Percentiles rank a stretch among this genome's conserved stretches.
These are phyloP conservation scores for Sialis fuliginosa DNA, from an alignment of 2,888 invertebrate species.

Conservation along the genomic window DNA sequence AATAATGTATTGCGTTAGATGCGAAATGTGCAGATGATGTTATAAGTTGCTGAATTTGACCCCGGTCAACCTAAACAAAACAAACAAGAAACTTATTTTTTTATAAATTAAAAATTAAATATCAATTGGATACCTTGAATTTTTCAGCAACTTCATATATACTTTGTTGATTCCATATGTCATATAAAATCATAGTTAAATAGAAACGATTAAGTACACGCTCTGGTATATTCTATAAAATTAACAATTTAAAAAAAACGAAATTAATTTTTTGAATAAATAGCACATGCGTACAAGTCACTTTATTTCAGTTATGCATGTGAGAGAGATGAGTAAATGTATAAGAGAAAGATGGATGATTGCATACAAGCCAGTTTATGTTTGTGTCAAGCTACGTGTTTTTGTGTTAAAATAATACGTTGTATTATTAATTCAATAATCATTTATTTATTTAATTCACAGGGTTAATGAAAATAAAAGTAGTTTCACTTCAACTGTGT, in stretches of 20 bases:
- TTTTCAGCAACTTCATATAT: slow-evolving; percentile 51
- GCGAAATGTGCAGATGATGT: slow-evolving; percentile 54
- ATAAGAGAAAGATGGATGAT: no score
- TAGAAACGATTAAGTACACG: slow-evolving; percentile 62
- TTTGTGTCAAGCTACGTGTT: no score
- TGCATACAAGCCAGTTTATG: no score
- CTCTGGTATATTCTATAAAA: slow-evolving; percentile 36
- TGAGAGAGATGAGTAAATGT: no score
- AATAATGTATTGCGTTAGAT: slow-evolving; percentile 58
- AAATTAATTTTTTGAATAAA: neutral
- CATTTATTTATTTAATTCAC: no score
- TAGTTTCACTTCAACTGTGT: no score
- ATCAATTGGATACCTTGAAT: slow-evolving; percentile 26
- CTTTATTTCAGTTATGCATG: no score
- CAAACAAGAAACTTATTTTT: neutral
- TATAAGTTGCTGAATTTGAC: slow-evolving; percentile 62
- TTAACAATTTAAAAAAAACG: slow-evolving; percentile 7
- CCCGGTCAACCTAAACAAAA: slow-evolving; percentile 40
- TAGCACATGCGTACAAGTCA: no score
- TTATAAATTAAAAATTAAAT: neutral
- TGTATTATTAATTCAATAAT: no score
- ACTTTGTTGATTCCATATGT: slow-evolving; percentile 51
- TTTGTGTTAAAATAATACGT: no score
- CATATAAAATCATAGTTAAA: slow-evolving; percentile 67
- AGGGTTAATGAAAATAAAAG: no score